Conservation (phyloP, 2,113 vertebrate genomes). For the Poeciliopsis turrubarensis region DNA sequence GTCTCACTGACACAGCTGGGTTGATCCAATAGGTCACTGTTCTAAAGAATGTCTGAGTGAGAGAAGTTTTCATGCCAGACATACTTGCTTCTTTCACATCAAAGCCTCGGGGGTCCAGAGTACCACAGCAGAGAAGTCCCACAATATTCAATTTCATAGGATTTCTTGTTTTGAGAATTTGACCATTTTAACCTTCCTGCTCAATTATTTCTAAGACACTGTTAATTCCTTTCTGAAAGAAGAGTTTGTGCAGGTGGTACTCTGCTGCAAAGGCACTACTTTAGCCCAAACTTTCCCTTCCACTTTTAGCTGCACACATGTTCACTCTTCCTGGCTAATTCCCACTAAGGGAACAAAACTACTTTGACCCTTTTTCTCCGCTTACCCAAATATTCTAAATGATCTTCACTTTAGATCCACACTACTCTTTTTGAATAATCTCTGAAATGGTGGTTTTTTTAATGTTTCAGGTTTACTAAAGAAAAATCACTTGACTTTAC, state of each 20-base stretch:
- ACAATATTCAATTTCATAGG: conserved; percentile 12
- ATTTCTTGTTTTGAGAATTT: neutral
- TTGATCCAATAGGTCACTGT: conserved; percentile 49
- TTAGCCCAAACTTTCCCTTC: conserved; percentile 32
- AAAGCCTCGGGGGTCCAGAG: conserved; percentile 21
- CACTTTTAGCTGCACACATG: neutral
- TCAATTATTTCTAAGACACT: conserved; percentile 4
- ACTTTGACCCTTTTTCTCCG: neutral
- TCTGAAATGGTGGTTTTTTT: neutral
- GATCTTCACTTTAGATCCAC: neutral
- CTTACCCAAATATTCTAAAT: neutral
- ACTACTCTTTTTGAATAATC: neutral
- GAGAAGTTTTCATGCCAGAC: conserved; percentile 27
- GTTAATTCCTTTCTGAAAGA: conserved; percentile 25
- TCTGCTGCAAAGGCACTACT: conserved; percentile 28
- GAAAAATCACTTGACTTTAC: neutral
- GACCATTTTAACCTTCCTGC: neutral
- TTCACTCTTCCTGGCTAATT: conserved; percentile 16
- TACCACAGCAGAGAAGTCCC: neutral
- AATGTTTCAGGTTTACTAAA: neutral
- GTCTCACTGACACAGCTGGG: conserved; percentile 62
- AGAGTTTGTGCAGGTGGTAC: conserved; percentile 52
- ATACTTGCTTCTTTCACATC: conserved; percentile 30
- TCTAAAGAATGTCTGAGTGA: conserved; percentile 31
- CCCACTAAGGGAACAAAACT: conserved; percentile 11